Base-by-base conservation (phyloP, 1,140 invertebrate species). In the Phymorhynchus buccinoides region DNA sequence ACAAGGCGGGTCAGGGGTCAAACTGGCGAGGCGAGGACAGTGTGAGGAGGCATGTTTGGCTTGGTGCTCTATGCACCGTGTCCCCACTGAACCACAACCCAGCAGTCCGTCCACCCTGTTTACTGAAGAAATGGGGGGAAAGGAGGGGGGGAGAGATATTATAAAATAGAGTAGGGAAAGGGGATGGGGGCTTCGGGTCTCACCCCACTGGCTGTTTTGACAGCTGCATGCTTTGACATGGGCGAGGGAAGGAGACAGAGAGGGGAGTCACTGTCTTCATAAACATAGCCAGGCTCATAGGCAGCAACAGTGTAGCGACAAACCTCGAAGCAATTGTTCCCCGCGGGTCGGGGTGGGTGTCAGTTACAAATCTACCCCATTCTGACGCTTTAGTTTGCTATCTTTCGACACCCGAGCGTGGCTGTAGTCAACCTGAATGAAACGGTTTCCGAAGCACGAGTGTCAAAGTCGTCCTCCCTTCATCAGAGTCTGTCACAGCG, bases 341-440 rank as follows among this genome's bases (percentile, higher is more conserved):
- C 62, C 37, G 80, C 44, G 42, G n/a, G 56, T 37, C 30, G 37
- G n/a, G 62, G 4, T 35, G 81, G 39, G 81, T 83, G 81, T 83
- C 81, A 30, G 81, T 83, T 68, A 83, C 62, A 83, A 83, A 83
- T 71, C 81, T 83, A 83, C 56, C 81, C 81, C 66, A 41, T 83
- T 83, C 62, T 83, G 16, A 1, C 35, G 12, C 66, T 42, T 83
- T 22, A 22, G 16, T 39, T 37, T 41, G 81, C 56, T 71, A n/a
- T 62, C 52, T 71, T 83, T 73, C 22, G 66, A 71, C 41, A 83
- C 81, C 81, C 81, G 81, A 83, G 66, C 41, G 81, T 83, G 39
- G 62, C 81, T 35, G 81, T 42, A 83, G 81, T 83, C 81, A 83
- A 39, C 18, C 81, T 71, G 12, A 73, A 71, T 71, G 62, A 83